phyloP scores from a whole-genome alignment of 2,113 vertebrate genomes.

The Gasterosteus nipponicus region DNA sequence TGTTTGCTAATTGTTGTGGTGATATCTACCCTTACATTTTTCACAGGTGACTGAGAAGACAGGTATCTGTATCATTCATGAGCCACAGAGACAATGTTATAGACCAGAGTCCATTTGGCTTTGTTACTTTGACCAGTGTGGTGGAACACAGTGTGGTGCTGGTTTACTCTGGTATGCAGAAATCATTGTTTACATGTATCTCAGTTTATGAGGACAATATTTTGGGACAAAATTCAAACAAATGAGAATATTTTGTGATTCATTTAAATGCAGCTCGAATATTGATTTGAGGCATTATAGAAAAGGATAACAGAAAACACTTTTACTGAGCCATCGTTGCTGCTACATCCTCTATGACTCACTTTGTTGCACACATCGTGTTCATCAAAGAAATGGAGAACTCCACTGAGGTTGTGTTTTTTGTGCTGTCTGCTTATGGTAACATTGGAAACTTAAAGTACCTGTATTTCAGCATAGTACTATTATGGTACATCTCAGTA shows the following conservation, averaged over 20 bases:
- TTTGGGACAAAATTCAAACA: background rate
- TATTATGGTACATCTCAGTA: conserved; percentile 31
- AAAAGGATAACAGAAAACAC: no score
- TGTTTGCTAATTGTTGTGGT: background rate
- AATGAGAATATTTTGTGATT: background rate
- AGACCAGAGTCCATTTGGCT: background rate
- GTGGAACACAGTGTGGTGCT: background rate
- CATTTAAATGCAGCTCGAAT: background rate
- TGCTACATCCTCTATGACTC: no score
- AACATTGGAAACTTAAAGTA: conserved; percentile 34
- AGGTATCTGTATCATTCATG: background rate
- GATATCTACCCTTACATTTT: background rate
- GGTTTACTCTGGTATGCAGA: background rate
- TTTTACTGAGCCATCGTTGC: no score
- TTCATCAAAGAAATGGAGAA: no score
- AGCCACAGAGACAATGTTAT: background rate
- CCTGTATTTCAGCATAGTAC: conserved; percentile 32
- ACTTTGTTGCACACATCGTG: no score
- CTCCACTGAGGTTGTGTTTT: no score
- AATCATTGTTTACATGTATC: background rate
- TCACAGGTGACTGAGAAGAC: background rate
- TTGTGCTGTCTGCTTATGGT: no score
- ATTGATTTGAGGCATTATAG: background rate
- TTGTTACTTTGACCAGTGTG: background rate
- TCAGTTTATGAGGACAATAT: background rate